These are phyloP conservation scores for Heterotilapia buettikoferi DNA, from an alignment of 2,113 vertebrate species.

Conservation along the genomic window DNA sequence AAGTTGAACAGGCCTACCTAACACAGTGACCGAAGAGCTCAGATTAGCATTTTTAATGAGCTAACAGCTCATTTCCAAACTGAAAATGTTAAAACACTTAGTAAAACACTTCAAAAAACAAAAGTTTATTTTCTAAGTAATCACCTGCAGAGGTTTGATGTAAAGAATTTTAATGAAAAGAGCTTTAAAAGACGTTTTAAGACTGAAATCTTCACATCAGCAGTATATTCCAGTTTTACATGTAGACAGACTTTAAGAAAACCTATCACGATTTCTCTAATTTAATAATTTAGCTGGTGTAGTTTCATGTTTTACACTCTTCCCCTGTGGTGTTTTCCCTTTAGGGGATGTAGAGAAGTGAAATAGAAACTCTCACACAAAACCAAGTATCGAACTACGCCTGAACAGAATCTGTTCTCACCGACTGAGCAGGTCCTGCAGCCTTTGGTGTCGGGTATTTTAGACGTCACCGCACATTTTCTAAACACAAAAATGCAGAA, in stretches of 20 bases:
- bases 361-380: background rate
- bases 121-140: background rate
- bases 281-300: background rate
- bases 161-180: background rate
- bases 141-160: background rate
- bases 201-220: background rate
- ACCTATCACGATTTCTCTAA: background rate
- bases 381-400: background rate
- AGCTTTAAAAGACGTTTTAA: background rate
- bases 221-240: background rate
- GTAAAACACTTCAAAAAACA: background rate
- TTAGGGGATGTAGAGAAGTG: background rate
- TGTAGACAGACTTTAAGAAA: background rate
- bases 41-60: background rate
- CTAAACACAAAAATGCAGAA: conserved; percentile 52
- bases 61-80: background rate
- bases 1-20: background rate
- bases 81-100: background rate
- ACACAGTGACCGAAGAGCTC: background rate
- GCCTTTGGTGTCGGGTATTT: conserved; percentile 89
- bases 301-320: background rate
- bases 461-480: conserved; percentile 77
- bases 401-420: conserved; percentile 53
- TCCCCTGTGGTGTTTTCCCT: background rate
- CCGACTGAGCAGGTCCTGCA: conserved; percentile 83